Percentiles rank a stretch among this genome's conserved stretches.
phyloP scores from a whole-genome alignment of 2,113 vertebrate genomes.

The Pyrgilauda ruficollis region DNA sequence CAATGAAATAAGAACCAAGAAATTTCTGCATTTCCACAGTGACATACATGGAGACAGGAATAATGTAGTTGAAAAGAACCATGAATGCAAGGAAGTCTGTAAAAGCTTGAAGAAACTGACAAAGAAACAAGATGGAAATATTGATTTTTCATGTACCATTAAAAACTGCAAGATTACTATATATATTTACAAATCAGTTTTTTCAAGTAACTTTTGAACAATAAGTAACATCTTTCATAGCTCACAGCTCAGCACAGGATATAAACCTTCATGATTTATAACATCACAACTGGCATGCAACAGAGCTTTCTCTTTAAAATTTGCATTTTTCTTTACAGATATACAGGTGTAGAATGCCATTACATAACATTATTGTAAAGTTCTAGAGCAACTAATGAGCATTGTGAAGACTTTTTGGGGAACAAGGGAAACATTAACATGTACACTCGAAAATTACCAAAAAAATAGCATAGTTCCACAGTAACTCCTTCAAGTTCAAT shows the following conservation, averaged over 20 bases:
- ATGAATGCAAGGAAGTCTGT: conserved; percentile 98
- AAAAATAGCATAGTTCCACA: neutral
- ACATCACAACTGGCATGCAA: neutral
- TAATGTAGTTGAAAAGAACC: conserved; percentile 99
- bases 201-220: neutral
- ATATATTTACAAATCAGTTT: neutral
- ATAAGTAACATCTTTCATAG: neutral
- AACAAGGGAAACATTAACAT: neutral
- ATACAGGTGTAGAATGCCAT: neutral
- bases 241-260: neutral
- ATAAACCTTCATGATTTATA: neutral
- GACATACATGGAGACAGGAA: conserved; percentile 98
- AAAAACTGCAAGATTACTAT: neutral
- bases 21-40: conserved; percentile 99
- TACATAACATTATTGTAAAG: neutral
- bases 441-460: neutral
- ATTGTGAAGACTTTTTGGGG: neutral
- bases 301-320: neutral
- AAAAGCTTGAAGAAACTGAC: conserved; percentile 88
- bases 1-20: conserved; percentile 95
- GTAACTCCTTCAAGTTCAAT: neutral
- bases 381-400: neutral
- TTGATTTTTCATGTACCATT: neutral
- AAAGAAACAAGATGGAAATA: conserved; percentile 16
- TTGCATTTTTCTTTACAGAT: neutral